These are phyloP conservation scores for Zygogramma bicolorata DNA, from an alignment of 2,888 invertebrate genomes.

Conservation along the genomic window DNA sequence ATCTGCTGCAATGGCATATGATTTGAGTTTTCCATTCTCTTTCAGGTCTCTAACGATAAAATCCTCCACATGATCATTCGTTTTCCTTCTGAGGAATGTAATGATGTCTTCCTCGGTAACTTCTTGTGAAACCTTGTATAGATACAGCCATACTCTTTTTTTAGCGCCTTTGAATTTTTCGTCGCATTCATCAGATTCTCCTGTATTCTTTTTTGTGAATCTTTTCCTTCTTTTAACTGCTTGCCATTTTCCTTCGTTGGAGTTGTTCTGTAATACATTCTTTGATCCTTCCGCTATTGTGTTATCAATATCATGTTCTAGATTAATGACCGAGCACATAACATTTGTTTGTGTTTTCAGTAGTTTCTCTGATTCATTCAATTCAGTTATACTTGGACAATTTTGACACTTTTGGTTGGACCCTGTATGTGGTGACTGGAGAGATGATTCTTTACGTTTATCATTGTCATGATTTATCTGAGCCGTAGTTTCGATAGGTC, in stretches of 20 bases:
- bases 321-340: slow-evolving; percentile 10
- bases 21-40: slow-evolving; percentile 10
- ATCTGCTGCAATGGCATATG: slow-evolving; percentile 15
- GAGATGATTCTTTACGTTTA: slow-evolving; percentile 9
- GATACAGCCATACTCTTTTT: slow-evolving; percentile 12
- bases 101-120: slow-evolving; percentile 20
- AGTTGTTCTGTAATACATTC: slow-evolving; percentile 3
- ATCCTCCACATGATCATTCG: not conserved
- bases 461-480: slow-evolving; percentile 17
- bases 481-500: not conserved
- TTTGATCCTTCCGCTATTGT: slow-evolving; percentile 14
- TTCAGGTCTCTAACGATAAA: slow-evolving; percentile 9
- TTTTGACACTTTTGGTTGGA: slow-evolving; percentile 13
- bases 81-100: slow-evolving; percentile 12
- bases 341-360: slow-evolving; percentile 14
- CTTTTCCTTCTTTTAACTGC: slow-evolving; percentile 12
- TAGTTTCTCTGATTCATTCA: slow-evolving; percentile 13
- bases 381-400: slow-evolving; percentile 14
- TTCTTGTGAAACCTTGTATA: slow-evolving; percentile 18
- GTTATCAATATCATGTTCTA: slow-evolving; percentile 11
- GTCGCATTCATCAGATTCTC: slow-evolving; percentile 16
- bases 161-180: slow-evolving; percentile 16
- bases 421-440: slow-evolving; percentile 13
- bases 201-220: slow-evolving; percentile 14
- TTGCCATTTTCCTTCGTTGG: slow-evolving; percentile 7